A percentile compares a stretch with the other conserved stretches of the same genome.
phyloP scores from a whole-genome alignment of 2,113 vertebrate genomes.

The Redunca redunca region DNA sequence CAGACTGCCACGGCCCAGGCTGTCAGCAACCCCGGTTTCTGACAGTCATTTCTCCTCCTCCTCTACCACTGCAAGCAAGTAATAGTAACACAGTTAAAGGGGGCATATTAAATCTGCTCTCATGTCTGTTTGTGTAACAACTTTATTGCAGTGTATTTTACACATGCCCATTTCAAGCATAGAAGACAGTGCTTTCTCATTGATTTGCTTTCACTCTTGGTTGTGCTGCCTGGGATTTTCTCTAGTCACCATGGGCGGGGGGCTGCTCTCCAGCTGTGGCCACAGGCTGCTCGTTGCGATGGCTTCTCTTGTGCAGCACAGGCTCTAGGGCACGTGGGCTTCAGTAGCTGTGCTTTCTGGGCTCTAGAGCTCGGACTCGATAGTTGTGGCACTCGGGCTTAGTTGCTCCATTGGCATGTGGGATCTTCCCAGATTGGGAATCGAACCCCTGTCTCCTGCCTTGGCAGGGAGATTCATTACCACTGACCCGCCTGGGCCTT shows the following conservation, averaged over 20 bases:
- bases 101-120: neutral
- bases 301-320: neutral
- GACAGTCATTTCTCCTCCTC: neutral
- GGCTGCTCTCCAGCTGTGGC: neutral
- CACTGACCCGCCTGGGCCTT: neutral
- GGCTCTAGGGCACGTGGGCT: neutral
- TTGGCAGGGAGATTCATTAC: neutral
- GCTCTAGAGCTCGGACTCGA: neutral
- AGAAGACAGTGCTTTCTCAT: neutral
- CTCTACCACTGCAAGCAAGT: neutral
- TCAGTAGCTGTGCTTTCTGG: rapidly evolving
- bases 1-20: rapidly evolving
- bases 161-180: neutral
- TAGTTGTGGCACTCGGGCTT: neutral
- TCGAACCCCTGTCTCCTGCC: neutral
- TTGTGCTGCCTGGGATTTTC: neutral
- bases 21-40: neutral
- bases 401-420: neutral
- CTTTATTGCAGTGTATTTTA: neutral
- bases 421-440: neutral
- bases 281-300: neutral
- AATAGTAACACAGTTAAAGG: neutral
- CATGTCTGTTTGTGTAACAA: neutral
- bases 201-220: neutral
- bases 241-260: neutral